Percentiles rank a stretch among this genome's conserved stretches.
These are phyloP conservation scores for Nomada goodeniana DNA, from an alignment of 2,888 invertebrate species.

Conservation along the genomic window DNA sequence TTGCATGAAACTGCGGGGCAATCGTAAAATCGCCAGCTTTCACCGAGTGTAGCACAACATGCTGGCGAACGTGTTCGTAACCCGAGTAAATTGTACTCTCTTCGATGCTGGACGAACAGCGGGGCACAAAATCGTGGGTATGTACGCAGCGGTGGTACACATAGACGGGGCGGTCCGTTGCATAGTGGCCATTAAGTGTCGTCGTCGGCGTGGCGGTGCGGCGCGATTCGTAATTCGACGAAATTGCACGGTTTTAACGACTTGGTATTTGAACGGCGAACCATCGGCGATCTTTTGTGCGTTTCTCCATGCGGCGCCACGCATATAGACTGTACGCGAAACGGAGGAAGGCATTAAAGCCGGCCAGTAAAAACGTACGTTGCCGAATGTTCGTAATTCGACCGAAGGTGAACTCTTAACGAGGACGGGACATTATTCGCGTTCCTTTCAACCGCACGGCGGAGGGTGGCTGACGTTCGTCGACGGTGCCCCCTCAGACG, in stretches of 20 bases:
- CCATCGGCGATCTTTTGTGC: slow-evolving; percentile 53
- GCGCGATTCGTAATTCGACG: slow-evolving; percentile 66
- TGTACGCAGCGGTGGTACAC: not conserved
- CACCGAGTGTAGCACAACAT: slow-evolving; percentile 46
- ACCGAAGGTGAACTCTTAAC: slow-evolving; percentile 68
- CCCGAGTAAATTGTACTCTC: slow-evolving; percentile 62
- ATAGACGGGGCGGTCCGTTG: not conserved
- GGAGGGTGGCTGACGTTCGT: slow-evolving; percentile 40
- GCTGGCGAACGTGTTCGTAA: slow-evolving; percentile 49
- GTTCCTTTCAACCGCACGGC: not conserved
- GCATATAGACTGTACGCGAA: not conserved
- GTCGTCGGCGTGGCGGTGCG: slow-evolving; percentile 46
- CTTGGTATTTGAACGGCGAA: slow-evolving; percentile 56
- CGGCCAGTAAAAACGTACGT: slow-evolving; percentile 53
- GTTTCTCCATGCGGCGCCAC: slow-evolving; percentile 23
- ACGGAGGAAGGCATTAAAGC: slow-evolving; percentile 49
- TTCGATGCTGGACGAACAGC: slow-evolving; percentile 22
- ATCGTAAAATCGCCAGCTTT: slow-evolving; percentile 68
- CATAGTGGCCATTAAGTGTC: slow-evolving; percentile 56
- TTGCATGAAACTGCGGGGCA: slow-evolving; percentile 33
- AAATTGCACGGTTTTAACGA: slow-evolving; percentile 68
- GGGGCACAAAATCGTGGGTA: slow-evolving; percentile 39
- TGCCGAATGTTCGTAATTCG: slow-evolving; percentile 69
- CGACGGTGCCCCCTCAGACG: slow-evolving; percentile 12
- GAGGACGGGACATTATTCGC: slow-evolving; percentile 50